These are phyloP conservation scores for Festucalex cinctus DNA, from an alignment of 2,113 vertebrate genomes.

Conservation along the genomic window DNA sequence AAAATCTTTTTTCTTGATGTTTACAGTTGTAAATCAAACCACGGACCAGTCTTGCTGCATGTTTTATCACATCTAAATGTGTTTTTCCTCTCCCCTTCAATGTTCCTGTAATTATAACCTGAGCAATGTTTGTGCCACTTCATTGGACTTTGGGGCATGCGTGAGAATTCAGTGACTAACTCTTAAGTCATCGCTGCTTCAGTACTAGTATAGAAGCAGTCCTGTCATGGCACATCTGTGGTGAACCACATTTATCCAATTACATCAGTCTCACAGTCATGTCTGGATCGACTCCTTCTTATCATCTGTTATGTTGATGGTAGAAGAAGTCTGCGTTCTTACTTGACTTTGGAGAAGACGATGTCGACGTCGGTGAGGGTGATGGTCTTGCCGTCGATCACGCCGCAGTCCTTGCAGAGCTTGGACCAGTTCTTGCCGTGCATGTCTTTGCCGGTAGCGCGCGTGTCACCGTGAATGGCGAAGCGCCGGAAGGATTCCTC, in stretches of 20 bases:
- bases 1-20: neutral
- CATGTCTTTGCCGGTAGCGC: constrained; percentile 89
- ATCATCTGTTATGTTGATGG: neutral
- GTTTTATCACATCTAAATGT: neutral
- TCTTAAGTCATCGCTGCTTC: constrained; percentile 16
- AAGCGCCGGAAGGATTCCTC: constrained; percentile 91
- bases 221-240: constrained; percentile 11
- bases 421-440: constrained; percentile 98
- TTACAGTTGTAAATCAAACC: neutral
- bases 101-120: neutral
- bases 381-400: constrained; percentile 88
- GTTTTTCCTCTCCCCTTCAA: neutral
- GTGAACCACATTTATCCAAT: neutral
- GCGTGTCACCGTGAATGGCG: constrained; percentile 88
- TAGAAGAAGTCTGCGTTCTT: constrained; percentile 32
- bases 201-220: neutral
- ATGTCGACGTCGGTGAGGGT: constrained; percentile 96
- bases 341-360: constrained; percentile 99
- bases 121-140: neutral
- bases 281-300: neutral
- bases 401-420: constrained; percentile 89
- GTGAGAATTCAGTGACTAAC: constrained; percentile 16
- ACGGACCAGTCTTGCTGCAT: neutral
- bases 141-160: constrained; percentile 4
- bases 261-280: neutral